Conservation (phyloP, 2,797 vertebrate genomes). For the Cynopterus sphinx region DNA sequence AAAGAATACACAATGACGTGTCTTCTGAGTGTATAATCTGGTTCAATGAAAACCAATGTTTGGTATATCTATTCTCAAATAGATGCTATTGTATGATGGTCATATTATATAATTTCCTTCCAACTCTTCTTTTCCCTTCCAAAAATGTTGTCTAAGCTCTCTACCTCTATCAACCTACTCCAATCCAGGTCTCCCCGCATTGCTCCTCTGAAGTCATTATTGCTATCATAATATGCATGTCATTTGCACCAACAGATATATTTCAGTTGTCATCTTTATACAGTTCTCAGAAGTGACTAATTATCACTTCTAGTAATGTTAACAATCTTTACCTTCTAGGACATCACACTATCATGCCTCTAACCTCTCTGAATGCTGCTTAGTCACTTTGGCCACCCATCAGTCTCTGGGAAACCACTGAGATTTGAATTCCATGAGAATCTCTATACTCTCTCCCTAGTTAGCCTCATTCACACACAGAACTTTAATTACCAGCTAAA, state of each 20-base stretch:
- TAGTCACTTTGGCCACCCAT: neutral
- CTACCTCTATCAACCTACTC: neutral
- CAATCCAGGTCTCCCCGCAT: neutral
- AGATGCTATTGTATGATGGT: neutral
- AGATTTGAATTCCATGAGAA: neutral
- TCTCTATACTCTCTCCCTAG: neutral
- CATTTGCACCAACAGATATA: neutral
- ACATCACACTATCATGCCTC: neutral
- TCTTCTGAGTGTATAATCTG: neutral
- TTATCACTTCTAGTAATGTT: neutral
- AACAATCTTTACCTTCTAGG: neutral
- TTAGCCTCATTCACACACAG: neutral
- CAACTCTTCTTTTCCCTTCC: neutral
- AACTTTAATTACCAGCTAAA: neutral
- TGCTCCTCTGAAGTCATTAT: neutral
- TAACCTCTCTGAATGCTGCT: neutral
- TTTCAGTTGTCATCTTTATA: constrained; percentile 6
- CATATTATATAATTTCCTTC: neutral
- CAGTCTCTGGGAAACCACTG: neutral
- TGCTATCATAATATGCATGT: neutral
- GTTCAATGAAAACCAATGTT: neutral
- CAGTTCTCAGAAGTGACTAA: neutral
- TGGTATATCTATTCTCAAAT: neutral
- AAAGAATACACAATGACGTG: neutral
- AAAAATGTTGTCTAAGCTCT: neutral